phyloP scores from a whole-genome alignment of 2,113 vertebrate species.

The Trogon surrucura region DNA sequence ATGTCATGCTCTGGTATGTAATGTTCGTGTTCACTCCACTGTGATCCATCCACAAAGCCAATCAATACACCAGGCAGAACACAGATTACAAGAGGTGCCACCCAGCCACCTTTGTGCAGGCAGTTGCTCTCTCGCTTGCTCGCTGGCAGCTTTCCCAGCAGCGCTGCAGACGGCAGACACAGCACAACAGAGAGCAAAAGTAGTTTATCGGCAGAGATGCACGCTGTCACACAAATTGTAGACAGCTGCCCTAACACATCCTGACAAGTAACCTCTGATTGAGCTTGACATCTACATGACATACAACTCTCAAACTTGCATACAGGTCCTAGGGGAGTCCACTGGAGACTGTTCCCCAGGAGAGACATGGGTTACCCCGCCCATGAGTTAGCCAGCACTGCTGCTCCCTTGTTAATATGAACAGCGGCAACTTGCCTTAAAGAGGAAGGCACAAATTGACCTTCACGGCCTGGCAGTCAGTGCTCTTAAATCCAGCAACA shows the following conservation, averaged over 20 bases:
- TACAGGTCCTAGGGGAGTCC: not conserved
- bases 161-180: conserved; percentile 25
- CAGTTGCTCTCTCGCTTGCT: not conserved
- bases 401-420: not conserved
- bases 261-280: conserved; percentile 25
- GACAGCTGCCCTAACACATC: conserved; percentile 47
- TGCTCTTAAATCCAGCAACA: not conserved
- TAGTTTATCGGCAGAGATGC: conserved; percentile 31
- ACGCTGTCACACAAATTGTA: conserved; percentile 33
- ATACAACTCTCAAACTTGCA: not conserved
- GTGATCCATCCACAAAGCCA: conserved; percentile 34
- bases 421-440: not conserved
- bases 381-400: not conserved
- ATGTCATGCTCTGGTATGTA: not conserved
- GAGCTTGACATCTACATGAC: not conserved
- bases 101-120: conserved; percentile 43
- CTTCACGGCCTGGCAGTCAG: not conserved
- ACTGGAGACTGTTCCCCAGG: not conserved
- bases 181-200: not conserved
- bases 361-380: not conserved
- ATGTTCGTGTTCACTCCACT: not conserved
- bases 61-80: conserved; percentile 32
- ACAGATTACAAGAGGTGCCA: conserved; percentile 51
- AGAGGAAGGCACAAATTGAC: conserved; percentile 16
- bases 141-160: conserved; percentile 69